These are phyloP conservation scores for Cebus imitator DNA, from an alignment of 2,113 vertebrate species.

Conservation along the genomic window DNA sequence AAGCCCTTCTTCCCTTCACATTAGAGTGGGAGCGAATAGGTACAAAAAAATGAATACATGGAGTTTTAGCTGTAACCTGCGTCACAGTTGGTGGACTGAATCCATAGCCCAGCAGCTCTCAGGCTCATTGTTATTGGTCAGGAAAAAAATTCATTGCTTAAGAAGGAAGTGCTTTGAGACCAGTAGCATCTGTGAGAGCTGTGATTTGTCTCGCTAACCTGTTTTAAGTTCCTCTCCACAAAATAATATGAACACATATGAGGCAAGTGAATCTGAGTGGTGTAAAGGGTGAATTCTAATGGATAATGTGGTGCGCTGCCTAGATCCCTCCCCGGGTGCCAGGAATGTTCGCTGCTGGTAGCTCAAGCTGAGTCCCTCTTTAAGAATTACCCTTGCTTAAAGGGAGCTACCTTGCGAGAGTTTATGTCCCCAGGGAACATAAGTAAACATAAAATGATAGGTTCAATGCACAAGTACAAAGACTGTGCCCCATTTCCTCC, in stretches of 20 bases:
- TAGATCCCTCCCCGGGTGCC: background rate
- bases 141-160: background rate
- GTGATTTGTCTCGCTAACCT: background rate
- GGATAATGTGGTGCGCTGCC: rapidly evolving
- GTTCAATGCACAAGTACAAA: background rate
- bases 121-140: background rate
- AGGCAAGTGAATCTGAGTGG: background rate
- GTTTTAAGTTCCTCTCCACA: background rate
- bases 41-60: background rate
- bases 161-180: background rate
- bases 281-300: background rate
- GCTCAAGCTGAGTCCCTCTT: background rate
- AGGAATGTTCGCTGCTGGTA: background rate
- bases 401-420: background rate
- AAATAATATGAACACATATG: background rate
- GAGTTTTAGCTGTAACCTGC: background rate
- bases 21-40: no score
- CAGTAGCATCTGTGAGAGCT: background rate
- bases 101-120: background rate
- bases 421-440: background rate
- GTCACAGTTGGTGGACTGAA: no score
- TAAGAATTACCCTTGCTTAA: background rate
- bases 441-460: background rate
- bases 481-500: background rate
- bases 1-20: rapidly evolving